Evolutionary conservation across 2,797 vertebrate genomes (phyloP), one percentile per base, ranked within the genome.

Genomic region (Thaleichthys pacificus): DNA sequence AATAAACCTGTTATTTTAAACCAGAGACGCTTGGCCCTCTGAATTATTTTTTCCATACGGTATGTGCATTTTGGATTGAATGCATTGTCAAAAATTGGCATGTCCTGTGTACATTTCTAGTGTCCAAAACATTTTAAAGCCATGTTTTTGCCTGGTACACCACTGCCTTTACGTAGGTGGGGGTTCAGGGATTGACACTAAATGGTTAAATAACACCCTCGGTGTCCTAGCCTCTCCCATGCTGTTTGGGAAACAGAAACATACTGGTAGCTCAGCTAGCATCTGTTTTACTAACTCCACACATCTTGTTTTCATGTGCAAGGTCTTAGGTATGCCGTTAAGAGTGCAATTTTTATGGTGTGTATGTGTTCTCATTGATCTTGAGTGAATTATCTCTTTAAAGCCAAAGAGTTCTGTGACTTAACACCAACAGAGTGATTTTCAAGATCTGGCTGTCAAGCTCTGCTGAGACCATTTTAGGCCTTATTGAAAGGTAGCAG

Each of bases 401-500:
- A 75, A 71, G 77, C 72, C 60, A 21, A 51, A 76, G 83, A 83
- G 74, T 74, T 79, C 77, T 67, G 65, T 62, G 74, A 84, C 80
- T 83, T 82, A 78, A 79, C 76, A 82, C 63, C 70, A 65, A 64
- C 66, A 30, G 70, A 77, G 77, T 75, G 69, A 70, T 70, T 77
- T 74, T 24, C 61, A 35, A 47, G 57, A 17, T 35, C 58, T 78
- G 64, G 76, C 69, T 85, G 88, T 91, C 86, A 83, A 72, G 86
- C 85, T 85, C 86, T 85, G 85, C 79, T 73, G 77, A 84, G 82
- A 77, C 81, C 77, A 89, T 89, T 91, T 90, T 88, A 89, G 90
- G 84, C 86, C 78, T 77, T 85, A 76, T 84, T 84, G 82, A 88
- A 88, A 91, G 87, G 87, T 90, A 86, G 86, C 84, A 89, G 84